Base-by-base conservation (phyloP, 2,888 invertebrate genomes). In the Nowickia ferox region DNA sequence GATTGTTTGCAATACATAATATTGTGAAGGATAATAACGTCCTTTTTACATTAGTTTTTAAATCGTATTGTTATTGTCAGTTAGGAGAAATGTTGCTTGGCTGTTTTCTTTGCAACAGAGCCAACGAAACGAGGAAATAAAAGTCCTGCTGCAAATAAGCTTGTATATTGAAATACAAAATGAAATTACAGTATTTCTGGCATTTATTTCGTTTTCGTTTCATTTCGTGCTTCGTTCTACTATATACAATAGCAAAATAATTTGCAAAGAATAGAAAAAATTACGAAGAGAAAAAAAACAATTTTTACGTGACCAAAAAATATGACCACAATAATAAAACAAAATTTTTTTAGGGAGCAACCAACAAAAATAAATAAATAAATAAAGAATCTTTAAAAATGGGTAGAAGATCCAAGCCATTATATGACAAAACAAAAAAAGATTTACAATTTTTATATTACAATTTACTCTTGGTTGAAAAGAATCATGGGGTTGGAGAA, bases 101-200 rank as follows among this genome's bases (percentile, higher is more conserved):
- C 9, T 44, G 44, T 53, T 53, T 53, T n/a, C 13, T 38, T 51
- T 22, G 13, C 10, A 61, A n/a, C 30, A 30, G 57, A 30, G 44
- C 9, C 38, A 69, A 71, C 61, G 15, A 66, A 44, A 42, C 9
- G 59, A 51, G 55, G 48, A 72, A 74, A 80, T 46, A 72, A 65
- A 42, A 53, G 30, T 51, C 44, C 19, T 65, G 4, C 40, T 11
- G 42, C 46, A 68, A 69, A 44, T 51, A 69, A 76, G 71, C 13
- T n/a, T n/a, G n/a, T 65, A 83, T 77, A 83, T 83, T 83, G 77
- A 83, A 71, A 77, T 71, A 65, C 1, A 83, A 77, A 83, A 83
- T 59, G 9, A 71, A 77, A 83, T 83, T 77, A 77, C 65, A 72
- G 48, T 22, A 72, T 66, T 71, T 83, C 76, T 63, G 42, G 63